Conservation (phyloP, 2,113 vertebrate genomes). For the Elephantulus edwardii region DNA sequence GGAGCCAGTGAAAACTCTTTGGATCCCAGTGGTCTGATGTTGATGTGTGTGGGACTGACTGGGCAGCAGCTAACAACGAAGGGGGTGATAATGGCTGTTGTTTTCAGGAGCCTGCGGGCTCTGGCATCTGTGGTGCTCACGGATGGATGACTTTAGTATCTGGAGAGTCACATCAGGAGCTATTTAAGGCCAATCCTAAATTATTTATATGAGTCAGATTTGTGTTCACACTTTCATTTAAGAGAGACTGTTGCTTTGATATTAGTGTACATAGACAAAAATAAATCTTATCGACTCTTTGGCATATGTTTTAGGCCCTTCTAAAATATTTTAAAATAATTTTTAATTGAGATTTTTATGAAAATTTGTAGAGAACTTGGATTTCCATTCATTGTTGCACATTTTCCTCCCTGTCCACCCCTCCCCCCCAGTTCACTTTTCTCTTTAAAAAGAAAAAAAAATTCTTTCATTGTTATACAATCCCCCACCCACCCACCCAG, state of each 20-base stretch:
- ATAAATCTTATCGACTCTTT: neutral
- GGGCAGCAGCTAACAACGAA: neutral
- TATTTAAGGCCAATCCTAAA: neutral
- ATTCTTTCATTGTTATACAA: too few relatives aligned
- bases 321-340: too few relatives aligned
- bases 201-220: constrained; percentile 57
- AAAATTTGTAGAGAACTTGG: too few relatives aligned
- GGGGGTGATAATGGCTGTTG: neutral
- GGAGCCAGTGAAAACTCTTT: neutral
- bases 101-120: neutral
- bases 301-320: neutral
- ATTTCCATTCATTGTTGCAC: too few relatives aligned
- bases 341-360: too few relatives aligned
- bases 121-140: neutral
- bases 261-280: too few relatives aligned
- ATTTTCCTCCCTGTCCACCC: too few relatives aligned
- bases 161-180: neutral
- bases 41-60: neutral
- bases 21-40: neutral
- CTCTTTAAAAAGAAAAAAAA: too few relatives aligned
- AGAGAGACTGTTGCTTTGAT: neutral
- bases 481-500: too few relatives aligned
- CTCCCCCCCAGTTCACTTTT: too few relatives aligned
- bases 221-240: constrained; percentile 25
- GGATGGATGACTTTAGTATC: neutral